phyloP scores from a whole-genome alignment of 2,797 vertebrate genomes.

The Cottoperca gobio region DNA sequence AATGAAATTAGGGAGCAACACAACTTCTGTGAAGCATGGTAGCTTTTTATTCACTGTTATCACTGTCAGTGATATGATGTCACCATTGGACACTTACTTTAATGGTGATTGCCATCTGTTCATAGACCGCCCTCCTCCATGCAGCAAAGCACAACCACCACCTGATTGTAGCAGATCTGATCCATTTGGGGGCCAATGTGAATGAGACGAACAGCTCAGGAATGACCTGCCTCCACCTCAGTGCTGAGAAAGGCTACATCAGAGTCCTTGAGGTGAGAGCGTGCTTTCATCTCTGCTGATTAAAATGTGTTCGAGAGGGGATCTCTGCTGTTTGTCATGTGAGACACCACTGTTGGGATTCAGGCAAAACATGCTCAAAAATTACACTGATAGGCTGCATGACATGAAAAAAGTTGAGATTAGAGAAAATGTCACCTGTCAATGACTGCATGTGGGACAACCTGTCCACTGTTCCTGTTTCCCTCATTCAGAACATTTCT shows the following conservation, averaged over 20 bases:
- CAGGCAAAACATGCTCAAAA: background rate
- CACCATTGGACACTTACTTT: too few species aligned
- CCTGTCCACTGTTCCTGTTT: background rate
- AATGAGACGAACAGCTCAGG: conserved; percentile 82
- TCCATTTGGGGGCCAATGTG: conserved; percentile 84
- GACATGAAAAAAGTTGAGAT: background rate
- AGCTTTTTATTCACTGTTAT: too few species aligned
- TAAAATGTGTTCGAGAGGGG: background rate
- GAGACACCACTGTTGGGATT: background rate
- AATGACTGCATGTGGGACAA: background rate
- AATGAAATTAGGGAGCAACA: too few species aligned
- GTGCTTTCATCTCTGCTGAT: background rate
- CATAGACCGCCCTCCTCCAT: conserved; percentile 88
- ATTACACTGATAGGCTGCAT: background rate
- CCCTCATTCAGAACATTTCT: background rate
- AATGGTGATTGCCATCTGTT: conserved; percentile 10
- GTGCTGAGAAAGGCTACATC: conserved; percentile 87
- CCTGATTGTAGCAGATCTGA: conserved; percentile 88
- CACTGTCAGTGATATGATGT: too few species aligned
- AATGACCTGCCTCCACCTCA: conserved; percentile 89
- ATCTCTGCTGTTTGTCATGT: background rate
- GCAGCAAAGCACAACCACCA: conserved; percentile 91
- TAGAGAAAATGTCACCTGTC: background rate
- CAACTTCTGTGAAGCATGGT: too few species aligned
- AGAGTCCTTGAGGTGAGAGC: conserved; percentile 85